Percentiles rank a stretch among this genome's conserved stretches.
Conservation (phyloP, 2,797 vertebrate genomes). For the Thaleichthys pacificus region DNA sequence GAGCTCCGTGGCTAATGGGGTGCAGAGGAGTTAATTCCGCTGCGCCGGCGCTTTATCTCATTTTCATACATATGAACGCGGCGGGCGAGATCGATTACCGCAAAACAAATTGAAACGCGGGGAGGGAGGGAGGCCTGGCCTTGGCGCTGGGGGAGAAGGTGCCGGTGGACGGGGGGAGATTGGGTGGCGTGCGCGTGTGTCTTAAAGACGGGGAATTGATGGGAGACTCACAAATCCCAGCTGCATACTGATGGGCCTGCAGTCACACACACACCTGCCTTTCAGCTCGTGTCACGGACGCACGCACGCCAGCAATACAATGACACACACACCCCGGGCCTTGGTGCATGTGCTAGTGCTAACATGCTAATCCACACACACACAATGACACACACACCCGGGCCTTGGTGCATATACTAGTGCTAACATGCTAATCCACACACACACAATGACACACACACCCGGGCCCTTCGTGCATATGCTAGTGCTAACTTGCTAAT, state of each 20-base stretch:
- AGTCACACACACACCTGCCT: too few relatives aligned
- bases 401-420: too few relatives aligned
- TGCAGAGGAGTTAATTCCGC: slow-evolving; percentile 75
- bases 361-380: too few relatives aligned
- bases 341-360: too few relatives aligned
- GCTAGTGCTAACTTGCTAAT: too few relatives aligned
- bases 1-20: slow-evolving; percentile 67
- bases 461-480: not conserved
- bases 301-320: not conserved
- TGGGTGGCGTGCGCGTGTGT: slow-evolving; percentile 47
- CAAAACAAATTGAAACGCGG: slow-evolving; percentile 75
- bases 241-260: slow-evolving; percentile 58
- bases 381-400: too few relatives aligned
- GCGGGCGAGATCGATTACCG: slow-evolving; percentile 72
- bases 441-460: too few relatives aligned
- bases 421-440: too few relatives aligned
- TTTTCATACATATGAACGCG: slow-evolving; percentile 73
- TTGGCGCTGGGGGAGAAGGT: slow-evolving; percentile 9
- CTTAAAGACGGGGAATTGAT: slow-evolving; percentile 63
- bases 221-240: slow-evolving; percentile 62
- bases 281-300: not conserved
- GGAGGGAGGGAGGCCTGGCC: slow-evolving; percentile 34
- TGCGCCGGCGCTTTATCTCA: slow-evolving; percentile 67
- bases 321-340: not conserved
- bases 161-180: not conserved